Evolutionary conservation across 2,113 vertebrate species (phyloP), one percentile per base, ranked within the genome.

Genomic region (Planiliza haematocheilus): DNA sequence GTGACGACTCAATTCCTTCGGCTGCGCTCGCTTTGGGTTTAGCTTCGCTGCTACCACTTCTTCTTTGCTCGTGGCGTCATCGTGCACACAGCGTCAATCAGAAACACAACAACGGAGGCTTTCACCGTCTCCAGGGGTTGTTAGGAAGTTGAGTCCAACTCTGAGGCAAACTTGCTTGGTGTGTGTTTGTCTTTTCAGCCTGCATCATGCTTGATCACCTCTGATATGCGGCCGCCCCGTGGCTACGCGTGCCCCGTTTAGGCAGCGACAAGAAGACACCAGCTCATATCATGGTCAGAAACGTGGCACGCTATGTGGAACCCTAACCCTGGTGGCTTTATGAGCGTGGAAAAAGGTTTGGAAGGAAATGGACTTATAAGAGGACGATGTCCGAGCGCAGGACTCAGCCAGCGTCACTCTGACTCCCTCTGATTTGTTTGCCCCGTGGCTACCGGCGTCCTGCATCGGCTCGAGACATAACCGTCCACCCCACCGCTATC

Each of bases 121-220:
- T 50, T 36, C 17, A 8, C 18, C 7, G 24, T 81, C 55, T 49
- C 43, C 49, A 8, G 42, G 63, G 67, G 65, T 71, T 51, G 17
- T 7, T 17, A 14, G 46, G 46, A 50, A 57, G 77, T 21, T 52
- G 71, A 84, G 67, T 77, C 20, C 58, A 48, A 73, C 48, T 50
- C 52, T 20, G 59, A 59, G 77, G 60, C 69, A 66, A 52, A 72
- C 65, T 63, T 76, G 37, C 39, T 36, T 63, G 36, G 62, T 56
- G 64, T 70, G 38, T 48, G 67, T 53, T 46, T 12, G 70, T 83
- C 58, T 69, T 74, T 77, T 86, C 77, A 69, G 77, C 68, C 52
- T 70, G 68, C 78, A 84, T 87, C 84, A 84, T n/a, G 64, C 73
- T n/a, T 88, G 90, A 91, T 90, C 84, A 86, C 79, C 77, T 88